Evolutionary conservation across 2,888 invertebrate genomes (phyloP), one percentile per base, ranked within the genome.

Genomic region (Epinotia demarniana): DNA sequence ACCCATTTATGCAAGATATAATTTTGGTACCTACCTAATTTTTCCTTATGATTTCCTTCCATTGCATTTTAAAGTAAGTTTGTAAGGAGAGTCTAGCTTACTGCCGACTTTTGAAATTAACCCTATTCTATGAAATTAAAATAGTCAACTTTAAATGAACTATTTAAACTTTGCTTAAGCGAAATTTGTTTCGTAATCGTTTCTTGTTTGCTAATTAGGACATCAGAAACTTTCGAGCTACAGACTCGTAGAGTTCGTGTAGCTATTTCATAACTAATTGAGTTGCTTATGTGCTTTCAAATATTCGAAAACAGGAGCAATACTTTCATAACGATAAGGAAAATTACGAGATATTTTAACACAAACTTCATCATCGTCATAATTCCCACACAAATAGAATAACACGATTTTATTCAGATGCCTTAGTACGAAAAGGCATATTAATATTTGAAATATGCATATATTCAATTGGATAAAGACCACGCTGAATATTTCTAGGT

Each of bases 161-260:
- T 70, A 71, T 75, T 70, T 66, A 75, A 75, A 75, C 70, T 75
- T 75, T 53, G 58, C 39, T 64, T 64, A 53, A 70, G 33, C 69
- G 63, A 70, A 75, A 70, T 64, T 58, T 12, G 70, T 69, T 74
- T 57, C 69, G 58, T 60, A 75, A 71, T 66, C 53, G 70, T 71
- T 71, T 71, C 53, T 70, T 66, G 70, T 75, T 75, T 64, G 75
- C 64, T 75, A 75, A 75, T 75, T 75, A 71, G 70, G 58, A 19
- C 70, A 66, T 39, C 69, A 58, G 46, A 70, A 70, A 70, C 49
- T 75, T 63, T 33, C 73, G 61, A 61, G 6, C 13, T n/a, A 53
- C 53, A 6, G 0, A 53, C 16, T 53, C 53, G 53, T 53, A 53
- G 53, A 53, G 0, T 53, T n/a, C 53, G 53, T 53, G n/a, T n/a